Conservation (phyloP, 2,797 vertebrate species). For the Chelidonichthys spinosus region DNA sequence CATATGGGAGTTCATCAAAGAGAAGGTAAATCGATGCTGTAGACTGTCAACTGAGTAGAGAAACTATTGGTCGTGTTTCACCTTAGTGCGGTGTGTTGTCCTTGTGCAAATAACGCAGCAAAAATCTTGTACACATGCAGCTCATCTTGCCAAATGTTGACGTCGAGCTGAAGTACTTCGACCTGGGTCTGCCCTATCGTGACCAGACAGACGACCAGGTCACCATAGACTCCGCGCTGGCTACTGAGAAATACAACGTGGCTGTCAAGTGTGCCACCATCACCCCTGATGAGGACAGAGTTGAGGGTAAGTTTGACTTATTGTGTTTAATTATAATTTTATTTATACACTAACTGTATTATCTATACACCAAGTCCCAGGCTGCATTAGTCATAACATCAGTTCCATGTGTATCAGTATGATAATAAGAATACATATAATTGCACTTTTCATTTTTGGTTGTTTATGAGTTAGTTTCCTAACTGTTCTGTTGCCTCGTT, state of each 20-base stretch:
- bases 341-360: neutral
- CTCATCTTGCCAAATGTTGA: conserved; percentile 94
- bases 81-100: neutral
- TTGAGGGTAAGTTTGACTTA: conserved; percentile 85
- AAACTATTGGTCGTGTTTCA: no score
- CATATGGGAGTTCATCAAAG: conserved; percentile 99
- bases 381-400: neutral
- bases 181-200: conserved; percentile 92
- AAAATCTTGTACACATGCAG: conserved; percentile 70
- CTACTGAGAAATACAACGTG: conserved; percentile 93
- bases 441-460: neutral
- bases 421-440: neutral
- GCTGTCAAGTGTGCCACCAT: conserved; percentile 98
- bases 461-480: neutral
- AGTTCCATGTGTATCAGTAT: neutral
- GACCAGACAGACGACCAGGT: conserved; percentile 95
- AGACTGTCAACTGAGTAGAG: neutral
- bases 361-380: neutral
- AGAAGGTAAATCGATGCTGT: conserved; percentile 87
- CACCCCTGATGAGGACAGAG: conserved; percentile 93
- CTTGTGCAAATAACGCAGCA: neutral
- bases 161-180: conserved; percentile 94
- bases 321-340: neutral
- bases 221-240: conserved; percentile 94
- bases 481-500: neutral